Conservation (phyloP, 2,797 vertebrate genomes). For the Epinephelus coioides region DNA sequence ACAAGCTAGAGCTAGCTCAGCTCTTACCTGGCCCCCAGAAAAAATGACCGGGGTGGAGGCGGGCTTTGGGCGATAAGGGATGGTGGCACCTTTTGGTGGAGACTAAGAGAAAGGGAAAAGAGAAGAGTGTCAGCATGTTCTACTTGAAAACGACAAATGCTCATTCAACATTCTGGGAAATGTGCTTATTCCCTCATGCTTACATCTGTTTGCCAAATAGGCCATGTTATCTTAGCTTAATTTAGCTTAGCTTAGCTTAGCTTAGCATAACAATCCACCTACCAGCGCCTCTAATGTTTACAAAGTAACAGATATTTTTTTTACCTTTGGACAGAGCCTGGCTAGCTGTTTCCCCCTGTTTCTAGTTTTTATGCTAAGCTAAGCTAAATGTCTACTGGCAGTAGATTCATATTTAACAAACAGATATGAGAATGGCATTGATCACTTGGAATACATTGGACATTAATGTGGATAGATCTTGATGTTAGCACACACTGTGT, state of each 20-base stretch:
- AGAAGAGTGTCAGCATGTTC: constrained; percentile 78
- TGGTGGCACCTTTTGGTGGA: constrained; percentile 99
- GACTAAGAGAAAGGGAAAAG: constrained; percentile 93
- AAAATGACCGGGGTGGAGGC: constrained; percentile 99
- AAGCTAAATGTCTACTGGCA: background rate
- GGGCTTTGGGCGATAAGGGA: constrained; percentile 99
- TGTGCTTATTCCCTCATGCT: background rate
- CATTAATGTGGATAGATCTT: too few species aligned
- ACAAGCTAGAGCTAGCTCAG: constrained; percentile 40
- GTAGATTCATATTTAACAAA: too few species aligned
- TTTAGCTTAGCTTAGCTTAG: background rate
- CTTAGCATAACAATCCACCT: background rate
- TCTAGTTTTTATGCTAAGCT: background rate
- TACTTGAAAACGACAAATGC: background rate
- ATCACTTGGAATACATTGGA: too few species aligned
- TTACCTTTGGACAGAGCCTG: background rate
- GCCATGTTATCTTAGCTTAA: background rate
- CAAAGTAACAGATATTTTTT: background rate
- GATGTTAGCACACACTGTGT: too few species aligned
- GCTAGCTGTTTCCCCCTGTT: background rate
- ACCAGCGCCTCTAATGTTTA: background rate
- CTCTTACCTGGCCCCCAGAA: constrained; percentile 99
- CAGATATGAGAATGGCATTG: too few species aligned
- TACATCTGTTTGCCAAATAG: background rate
- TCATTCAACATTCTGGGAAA: background rate